phyloP scores from a whole-genome alignment of 2,113 vertebrate species.

The Turnix velox region DNA sequence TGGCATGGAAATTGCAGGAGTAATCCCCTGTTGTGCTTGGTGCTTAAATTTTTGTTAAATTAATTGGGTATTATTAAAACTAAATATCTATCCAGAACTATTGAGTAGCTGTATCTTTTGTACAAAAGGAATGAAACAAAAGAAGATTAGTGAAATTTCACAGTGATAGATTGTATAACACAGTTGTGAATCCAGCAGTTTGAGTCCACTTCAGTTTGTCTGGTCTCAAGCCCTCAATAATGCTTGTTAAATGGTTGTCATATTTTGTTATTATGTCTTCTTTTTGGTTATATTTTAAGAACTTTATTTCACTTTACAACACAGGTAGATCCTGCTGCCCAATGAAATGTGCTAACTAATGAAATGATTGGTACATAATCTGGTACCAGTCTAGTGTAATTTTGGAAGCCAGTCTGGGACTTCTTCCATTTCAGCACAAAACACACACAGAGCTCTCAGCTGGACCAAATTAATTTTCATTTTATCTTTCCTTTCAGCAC shows the following conservation, averaged over 20 bases:
- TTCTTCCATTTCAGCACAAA: background rate
- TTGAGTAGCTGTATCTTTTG: background rate
- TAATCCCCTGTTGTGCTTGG: background rate
- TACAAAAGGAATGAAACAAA: background rate
- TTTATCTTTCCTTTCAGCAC: background rate
- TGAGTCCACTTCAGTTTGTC: background rate
- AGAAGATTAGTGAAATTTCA: background rate
- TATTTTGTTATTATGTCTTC: background rate
- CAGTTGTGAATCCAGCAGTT: background rate
- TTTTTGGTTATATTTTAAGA: background rate
- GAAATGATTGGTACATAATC: background rate
- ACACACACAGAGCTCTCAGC: background rate
- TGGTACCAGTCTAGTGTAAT: background rate
- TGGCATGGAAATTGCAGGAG: background rate
- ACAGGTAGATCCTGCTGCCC: background rate
- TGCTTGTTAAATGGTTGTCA: rapidly evolving
- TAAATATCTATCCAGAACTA: background rate
- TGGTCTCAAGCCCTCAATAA: background rate
- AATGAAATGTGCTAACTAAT: background rate
- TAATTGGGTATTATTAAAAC: background rate
- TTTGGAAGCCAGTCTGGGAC: background rate
- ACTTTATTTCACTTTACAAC: background rate
- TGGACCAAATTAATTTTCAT: background rate
- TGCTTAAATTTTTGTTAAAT: background rate
- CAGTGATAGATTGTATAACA: background rate